phyloP scores from a whole-genome alignment of 2,797 vertebrate genomes.

The Lacerta agilis region DNA sequence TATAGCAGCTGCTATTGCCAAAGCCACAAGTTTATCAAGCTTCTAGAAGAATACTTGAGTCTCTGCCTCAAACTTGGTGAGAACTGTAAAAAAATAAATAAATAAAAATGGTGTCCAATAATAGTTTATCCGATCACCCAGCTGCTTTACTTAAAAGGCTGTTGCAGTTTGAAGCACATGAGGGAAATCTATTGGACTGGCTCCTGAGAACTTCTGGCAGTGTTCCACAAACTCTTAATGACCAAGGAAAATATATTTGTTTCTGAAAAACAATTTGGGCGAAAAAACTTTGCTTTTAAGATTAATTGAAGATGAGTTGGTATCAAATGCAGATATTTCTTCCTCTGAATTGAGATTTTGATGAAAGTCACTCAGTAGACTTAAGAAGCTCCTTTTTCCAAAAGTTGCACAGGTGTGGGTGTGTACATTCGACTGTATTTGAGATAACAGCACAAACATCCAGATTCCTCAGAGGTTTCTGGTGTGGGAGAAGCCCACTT shows the following conservation, averaged over 20 bases:
- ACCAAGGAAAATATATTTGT: constrained; percentile 1
- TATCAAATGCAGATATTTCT: constrained; percentile 37
- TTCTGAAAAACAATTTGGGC: background rate
- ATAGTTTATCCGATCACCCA: background rate
- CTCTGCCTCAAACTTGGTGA: accelerated
- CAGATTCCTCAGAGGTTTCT: constrained; percentile 35
- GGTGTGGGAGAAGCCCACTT: constrained; percentile 32
- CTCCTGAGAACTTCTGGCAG: constrained; percentile 14
- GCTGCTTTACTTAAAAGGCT: background rate
- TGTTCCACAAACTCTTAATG: constrained; percentile 10
- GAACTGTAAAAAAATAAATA: background rate
- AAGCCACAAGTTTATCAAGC: background rate
- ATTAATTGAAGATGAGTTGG: constrained; percentile 39
- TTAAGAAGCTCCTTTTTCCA: constrained; percentile 30
- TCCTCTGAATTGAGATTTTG: constrained; percentile 47
- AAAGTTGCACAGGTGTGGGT: constrained; percentile 42
- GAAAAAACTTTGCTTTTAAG: constrained; percentile 27
- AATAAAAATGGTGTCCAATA: background rate
- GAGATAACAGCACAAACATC: constrained; percentile 59
- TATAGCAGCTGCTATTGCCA: background rate
- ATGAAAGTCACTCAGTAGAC: constrained; percentile 11
- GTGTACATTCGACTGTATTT: background rate
- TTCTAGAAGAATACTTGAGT: background rate
- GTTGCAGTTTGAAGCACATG: background rate
- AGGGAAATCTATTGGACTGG: background rate